These are phyloP conservation scores for Brachynemurus nebulosus DNA, from an alignment of 2,888 invertebrate species.

Conservation along the genomic window DNA sequence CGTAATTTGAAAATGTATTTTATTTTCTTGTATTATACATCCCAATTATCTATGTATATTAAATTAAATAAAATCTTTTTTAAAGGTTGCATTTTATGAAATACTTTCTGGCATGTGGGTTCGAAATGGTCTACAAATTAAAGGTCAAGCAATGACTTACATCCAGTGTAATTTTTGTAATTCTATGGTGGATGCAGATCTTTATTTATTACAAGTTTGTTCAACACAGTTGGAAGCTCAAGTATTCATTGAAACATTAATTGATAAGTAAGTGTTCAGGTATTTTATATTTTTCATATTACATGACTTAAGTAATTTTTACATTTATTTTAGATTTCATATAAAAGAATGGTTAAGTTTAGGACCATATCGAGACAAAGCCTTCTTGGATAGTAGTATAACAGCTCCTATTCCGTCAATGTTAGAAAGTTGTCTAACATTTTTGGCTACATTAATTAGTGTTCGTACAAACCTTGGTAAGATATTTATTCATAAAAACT, in stretches of 20 bases:
- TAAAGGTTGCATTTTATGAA: constrained; percentile 87
- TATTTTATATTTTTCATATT: constrained; percentile 1
- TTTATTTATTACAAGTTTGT: constrained; percentile 89
- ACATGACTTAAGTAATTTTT: constrained; percentile 4
- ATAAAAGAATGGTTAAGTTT: constrained; percentile 76
- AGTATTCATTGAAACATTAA: constrained; percentile 69
- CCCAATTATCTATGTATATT: background rate
- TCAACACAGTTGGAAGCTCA: constrained; percentile 78
- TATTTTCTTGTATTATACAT: background rate
- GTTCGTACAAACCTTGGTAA: constrained; percentile 76
- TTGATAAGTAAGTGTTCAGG: constrained; percentile 59
- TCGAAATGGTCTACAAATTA: constrained; percentile 91
- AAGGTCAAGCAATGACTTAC: constrained; percentile 98
- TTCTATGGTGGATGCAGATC: constrained; percentile 95
- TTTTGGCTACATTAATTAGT: constrained; percentile 76
- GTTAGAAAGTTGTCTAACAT: constrained; percentile 86
- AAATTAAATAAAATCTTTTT: constrained; percentile 20
- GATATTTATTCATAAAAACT: constrained; percentile 15
- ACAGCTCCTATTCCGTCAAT: constrained; percentile 75
- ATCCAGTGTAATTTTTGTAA: constrained; percentile 98
- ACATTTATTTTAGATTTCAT: constrained; percentile 50
- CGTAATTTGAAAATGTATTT: too few relatives aligned
- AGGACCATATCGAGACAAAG: constrained; percentile 49
- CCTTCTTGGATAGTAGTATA: constrained; percentile 59
- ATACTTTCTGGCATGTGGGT: constrained; percentile 92